These are phyloP conservation scores for Limnodromus scolopaceus DNA, from an alignment of 2,797 vertebrate genomes.

Conservation along the genomic window DNA sequence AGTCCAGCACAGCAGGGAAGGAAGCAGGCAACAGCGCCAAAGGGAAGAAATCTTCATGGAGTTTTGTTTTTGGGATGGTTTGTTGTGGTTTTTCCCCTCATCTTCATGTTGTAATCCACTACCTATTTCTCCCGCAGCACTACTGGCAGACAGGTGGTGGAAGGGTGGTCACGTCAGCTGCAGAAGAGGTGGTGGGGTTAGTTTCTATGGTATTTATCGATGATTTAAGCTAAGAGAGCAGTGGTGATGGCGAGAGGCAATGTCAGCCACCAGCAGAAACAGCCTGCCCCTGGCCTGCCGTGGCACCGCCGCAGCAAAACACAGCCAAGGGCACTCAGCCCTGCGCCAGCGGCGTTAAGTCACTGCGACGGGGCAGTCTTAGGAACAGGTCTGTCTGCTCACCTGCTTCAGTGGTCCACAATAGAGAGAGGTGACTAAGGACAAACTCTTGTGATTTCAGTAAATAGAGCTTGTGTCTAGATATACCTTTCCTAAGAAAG, in stretches of 20 bases:
- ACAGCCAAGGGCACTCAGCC: rapidly evolving
- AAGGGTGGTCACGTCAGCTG: not conserved
- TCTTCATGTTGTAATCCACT: not conserved
- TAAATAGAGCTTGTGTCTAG: not conserved
- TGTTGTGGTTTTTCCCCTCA: not conserved
- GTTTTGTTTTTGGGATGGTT: not conserved
- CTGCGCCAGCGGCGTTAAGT: not conserved
- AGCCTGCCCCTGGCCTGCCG: not conserved
- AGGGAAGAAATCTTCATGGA: not conserved
- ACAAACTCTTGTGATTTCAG: not conserved
- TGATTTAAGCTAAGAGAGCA: not conserved
- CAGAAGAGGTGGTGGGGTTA: not conserved
- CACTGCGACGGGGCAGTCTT: rapidly evolving
- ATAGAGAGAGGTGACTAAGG: not conserved
- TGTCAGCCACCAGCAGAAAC: not conserved
- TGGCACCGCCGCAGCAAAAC: not conserved
- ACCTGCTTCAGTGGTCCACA: not conserved
- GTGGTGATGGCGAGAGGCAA: rapidly evolving
- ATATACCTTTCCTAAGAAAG: not conserved
- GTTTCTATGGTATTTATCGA: not conserved
- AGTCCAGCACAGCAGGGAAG: not conserved
- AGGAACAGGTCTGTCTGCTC: not conserved
- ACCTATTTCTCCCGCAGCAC: not conserved
- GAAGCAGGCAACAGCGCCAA: not conserved
- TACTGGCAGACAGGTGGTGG: not conserved